Evolutionary conservation across 1,140 invertebrate genomes (phyloP).

Genomic region (Hetaerina americana): DNA sequence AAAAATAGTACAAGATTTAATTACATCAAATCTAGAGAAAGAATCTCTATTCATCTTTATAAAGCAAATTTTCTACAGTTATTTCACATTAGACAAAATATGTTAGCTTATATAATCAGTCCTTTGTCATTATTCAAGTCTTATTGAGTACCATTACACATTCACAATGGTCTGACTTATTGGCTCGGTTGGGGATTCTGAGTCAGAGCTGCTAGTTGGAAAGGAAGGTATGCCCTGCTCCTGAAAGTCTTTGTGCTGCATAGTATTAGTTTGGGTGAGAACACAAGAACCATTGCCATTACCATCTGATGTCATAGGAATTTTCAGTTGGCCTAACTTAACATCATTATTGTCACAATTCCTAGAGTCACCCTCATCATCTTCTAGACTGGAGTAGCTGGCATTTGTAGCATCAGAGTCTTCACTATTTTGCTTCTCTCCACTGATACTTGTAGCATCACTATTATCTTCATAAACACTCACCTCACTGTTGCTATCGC

Average conservation of each 20-base stretch:
- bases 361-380: conserved; percentile 24
- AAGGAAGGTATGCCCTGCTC: background rate
- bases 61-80: background rate
- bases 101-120: background rate
- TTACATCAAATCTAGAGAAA: background rate
- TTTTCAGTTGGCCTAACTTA: background rate
- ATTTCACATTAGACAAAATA: background rate
- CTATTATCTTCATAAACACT: conserved; percentile 15
- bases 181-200: background rate
- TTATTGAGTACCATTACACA: background rate
- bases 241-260: background rate
- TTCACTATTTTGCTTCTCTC: conserved; percentile 9
- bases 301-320: background rate
- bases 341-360: background rate
- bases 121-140: background rate
- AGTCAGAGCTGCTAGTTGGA: background rate
- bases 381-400: conserved; percentile 34
- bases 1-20: background rate
- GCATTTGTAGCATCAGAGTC: conserved; percentile 33
- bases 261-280: background rate
- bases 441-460: conserved; percentile 16
- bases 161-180: background rate
- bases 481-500: background rate
- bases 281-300: background rate
- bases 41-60: background rate